Base-by-base conservation (phyloP, 2,113 vertebrate genomes). In the Oenanthe melanoleuca region DNA sequence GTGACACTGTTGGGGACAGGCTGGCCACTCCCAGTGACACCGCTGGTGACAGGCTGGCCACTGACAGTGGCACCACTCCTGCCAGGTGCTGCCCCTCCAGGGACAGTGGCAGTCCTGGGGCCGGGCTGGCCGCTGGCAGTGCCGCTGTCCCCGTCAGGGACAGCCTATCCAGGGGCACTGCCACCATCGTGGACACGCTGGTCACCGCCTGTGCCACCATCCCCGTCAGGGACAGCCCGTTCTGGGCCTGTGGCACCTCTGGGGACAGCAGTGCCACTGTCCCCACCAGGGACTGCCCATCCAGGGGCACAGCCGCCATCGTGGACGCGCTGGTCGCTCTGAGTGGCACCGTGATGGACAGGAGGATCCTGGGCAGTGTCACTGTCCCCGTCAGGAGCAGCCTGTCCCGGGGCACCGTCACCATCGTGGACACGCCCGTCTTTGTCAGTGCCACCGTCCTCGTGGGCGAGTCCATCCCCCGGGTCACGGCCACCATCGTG, bases 241-340 rank as follows among this genome's bases (percentile, higher is more conserved):
- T 80, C 26, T 80, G 77, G 77, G 33, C 5, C 22, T 1, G 28
- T 4, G 52, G 11, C 42, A 11, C 4, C 8, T 0, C 1, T 12
- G 78, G 64, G 78, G 78, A 67, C 64, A 33, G 40, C 7, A 24
- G 24, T 16, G 80, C 18, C 80, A 53, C 80, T 4, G 1, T 44
- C 31, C 66, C 66, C 47, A 0, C 2, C 66, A 71, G 66, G 47
- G 80, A 71, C 56, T 71, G 80, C 45, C 80, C 56, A 0, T 82
- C 80, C 16, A 2, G 80, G 66, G 80, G 66, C 80, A 83, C 66
- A 0, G 80, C 80, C 80, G 1, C 80, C 56, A 26, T 83, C 21
- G 80, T 83, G 80, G 80, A 83, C 12, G 80, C 80, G 8, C 80
- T 83, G 56, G 80, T 83, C 8, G 53, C 80, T 0, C 80, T 83